Evolutionary conservation across 2,888 invertebrate species (phyloP).

Genomic region (Argyresthia albistria): DNA sequence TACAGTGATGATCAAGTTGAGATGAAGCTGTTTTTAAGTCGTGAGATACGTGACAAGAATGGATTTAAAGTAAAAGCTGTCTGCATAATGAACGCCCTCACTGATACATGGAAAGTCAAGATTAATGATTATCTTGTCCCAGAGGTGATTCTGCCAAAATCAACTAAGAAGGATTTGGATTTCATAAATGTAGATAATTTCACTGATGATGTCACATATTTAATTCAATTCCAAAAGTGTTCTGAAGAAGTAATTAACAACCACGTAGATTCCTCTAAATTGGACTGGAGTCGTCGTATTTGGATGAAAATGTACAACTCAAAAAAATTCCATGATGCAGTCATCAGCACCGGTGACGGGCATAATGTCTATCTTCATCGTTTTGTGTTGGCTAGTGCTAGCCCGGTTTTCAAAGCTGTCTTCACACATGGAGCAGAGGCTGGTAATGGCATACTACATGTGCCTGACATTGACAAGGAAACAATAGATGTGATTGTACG

Average conservation of each 20-base stretch:
- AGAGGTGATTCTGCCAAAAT: neutral
- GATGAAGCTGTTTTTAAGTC: neutral
- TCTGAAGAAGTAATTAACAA: neutral
- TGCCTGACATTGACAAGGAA: neutral
- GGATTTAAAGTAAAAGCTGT: neutral
- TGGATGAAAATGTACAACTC: slow-evolving; percentile 1
- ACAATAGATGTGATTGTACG: neutral
- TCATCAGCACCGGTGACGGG: neutral
- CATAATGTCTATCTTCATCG: neutral
- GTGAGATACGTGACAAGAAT: slow-evolving; percentile 1
- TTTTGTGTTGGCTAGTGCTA: neutral
- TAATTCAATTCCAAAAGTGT: neutral
- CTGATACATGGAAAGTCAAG: neutral
- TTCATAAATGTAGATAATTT: neutral
- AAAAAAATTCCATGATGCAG: neutral
- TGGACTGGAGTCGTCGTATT: neutral
- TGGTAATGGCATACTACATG: neutral
- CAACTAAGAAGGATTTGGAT: neutral
- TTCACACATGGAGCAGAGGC: slow-evolving; percentile 1
- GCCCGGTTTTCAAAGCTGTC: neutral
- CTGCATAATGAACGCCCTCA: neutral
- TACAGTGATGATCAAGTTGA: neutral
- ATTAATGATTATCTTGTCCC: neutral
- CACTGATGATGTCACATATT: neutral
- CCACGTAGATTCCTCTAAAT: neutral